Base-by-base conservation (phyloP, 2,888 invertebrate species). In the Thelaira solivaga region DNA sequence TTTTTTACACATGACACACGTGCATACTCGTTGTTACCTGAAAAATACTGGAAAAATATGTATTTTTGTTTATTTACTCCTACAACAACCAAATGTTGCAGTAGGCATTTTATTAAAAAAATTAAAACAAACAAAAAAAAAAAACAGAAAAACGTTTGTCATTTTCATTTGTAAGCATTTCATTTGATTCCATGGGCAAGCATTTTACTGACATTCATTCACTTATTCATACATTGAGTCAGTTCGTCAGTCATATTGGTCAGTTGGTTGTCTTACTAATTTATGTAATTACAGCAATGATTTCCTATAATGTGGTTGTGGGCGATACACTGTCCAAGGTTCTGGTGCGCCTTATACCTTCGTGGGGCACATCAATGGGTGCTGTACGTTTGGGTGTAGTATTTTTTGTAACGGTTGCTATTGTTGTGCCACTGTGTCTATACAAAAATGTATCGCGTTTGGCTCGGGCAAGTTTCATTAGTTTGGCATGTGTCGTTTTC, bases 261-360 rank as follows among this genome's bases (percentile, higher is more conserved):
- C n/a, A 31, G 6, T 36, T 7, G 11, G 34, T 51, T 31, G 13
- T 29, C 39, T 39, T 0, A 47, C 31, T 59, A 72, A 61, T 69
- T 45, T 68, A 43, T 47, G 29, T 68, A 74, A 82, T 90, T 91
- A 39, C 90, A 95, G 95, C 95, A 7, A 95, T 96, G 95, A 94
- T 95, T 74, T 95, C 95, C 71, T 96, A 96, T 88, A 96, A 96
- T 88, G 93, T 96, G 16, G 95, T 95, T 18, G 95, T 96, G 29
- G 96, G 95, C 18, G 96, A 96, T 86, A 96, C 95, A 0, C 91
- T 95, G 45, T 95, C 95, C 13, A 95, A 95, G 89, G 94, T 96
- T 16, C 90, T 95, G 68, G 90, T 93, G n/a, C 90, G 95, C 78
- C 90, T 95, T 59, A 92, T 93, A 49, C 89, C 89, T 69, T 85